Evolutionary conservation across 2,797 vertebrate species (phyloP).

Genomic region (Arrhamphus sclerolepis): DNA sequence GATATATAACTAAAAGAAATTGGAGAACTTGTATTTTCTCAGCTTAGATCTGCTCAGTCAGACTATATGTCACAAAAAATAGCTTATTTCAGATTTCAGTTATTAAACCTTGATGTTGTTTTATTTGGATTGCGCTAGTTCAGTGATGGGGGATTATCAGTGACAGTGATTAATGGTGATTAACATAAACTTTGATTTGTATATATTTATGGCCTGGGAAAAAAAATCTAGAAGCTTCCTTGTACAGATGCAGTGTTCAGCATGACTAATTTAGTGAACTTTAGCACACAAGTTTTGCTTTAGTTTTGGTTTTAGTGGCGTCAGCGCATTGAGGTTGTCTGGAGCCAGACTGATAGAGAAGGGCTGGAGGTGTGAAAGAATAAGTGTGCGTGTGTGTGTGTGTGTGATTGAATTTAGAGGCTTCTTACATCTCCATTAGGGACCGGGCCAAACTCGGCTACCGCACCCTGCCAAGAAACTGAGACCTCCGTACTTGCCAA

Average conservation of each 20-base stretch:
- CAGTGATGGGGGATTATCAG: no score
- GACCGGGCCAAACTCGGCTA: constrained; percentile 58
- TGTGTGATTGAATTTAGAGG: constrained; percentile 50
- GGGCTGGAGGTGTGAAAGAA: constrained; percentile 38
- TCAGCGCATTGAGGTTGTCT: constrained; percentile 49
- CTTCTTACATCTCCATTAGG: constrained; percentile 72
- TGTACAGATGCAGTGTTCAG: background rate
- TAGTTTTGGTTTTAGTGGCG: constrained; percentile 36
- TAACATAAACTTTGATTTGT: no score
- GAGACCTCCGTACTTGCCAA: constrained; percentile 54
- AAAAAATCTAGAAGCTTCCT: no score
- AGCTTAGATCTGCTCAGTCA: no score
- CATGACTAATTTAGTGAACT: constrained; percentile 5
- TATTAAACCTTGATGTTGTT: no score
- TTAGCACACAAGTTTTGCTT: constrained; percentile 5
- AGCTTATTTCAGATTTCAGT: no score
- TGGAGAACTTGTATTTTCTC: no score
- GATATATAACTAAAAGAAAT: no score
- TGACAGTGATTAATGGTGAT: no score
- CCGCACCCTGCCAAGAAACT: constrained; percentile 66
- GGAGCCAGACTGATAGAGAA: constrained; percentile 41
- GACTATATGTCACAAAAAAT: no score
- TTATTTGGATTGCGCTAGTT: no score
- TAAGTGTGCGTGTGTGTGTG: constrained; percentile 3
- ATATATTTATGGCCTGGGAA: no score